These are phyloP conservation scores for Embidobia sp. DNA, from an alignment of 2,888 invertebrate genomes.

Conservation along the genomic window DNA sequence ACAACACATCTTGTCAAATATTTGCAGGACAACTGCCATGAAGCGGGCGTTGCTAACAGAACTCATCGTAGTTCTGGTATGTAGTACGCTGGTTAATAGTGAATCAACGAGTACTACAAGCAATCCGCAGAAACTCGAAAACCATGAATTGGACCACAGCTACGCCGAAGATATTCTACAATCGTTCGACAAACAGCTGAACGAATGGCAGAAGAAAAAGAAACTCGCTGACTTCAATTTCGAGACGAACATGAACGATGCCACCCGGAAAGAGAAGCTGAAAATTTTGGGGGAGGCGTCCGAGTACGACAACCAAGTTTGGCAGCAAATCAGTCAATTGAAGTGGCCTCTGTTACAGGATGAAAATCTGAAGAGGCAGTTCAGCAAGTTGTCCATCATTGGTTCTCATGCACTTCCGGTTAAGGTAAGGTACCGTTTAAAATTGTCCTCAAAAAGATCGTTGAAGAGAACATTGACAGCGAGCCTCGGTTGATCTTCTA, in stretches of 20 bases:
- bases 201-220: constrained; percentile 83
- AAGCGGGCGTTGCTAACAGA: no score
- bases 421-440: constrained; percentile 78
- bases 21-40: no score
- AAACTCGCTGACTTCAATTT: constrained; percentile 88
- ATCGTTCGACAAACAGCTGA: constrained; percentile 79
- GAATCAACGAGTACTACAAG: no score
- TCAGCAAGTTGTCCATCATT: constrained; percentile 87
- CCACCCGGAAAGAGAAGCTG: constrained; percentile 85
- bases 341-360: constrained; percentile 89
- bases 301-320: constrained; percentile 85
- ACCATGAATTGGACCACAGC: constrained; percentile 31
- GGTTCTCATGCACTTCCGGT: constrained; percentile 88
- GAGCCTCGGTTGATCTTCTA: constrained; percentile 14
- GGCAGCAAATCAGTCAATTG: constrained; percentile 86
- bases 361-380: constrained; percentile 87
- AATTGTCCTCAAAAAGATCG: neutral
- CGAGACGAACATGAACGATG: constrained; percentile 89
- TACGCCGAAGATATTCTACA: constrained; percentile 46
- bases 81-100: no score
- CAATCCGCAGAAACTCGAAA: neutral
- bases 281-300: constrained; percentile 80
- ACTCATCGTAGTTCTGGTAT: no score
- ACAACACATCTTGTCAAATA: no score
- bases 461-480: neutral